These are phyloP conservation scores for Protodeltote pygarga DNA, from an alignment of 2,888 invertebrate species.

Conservation along the genomic window DNA sequence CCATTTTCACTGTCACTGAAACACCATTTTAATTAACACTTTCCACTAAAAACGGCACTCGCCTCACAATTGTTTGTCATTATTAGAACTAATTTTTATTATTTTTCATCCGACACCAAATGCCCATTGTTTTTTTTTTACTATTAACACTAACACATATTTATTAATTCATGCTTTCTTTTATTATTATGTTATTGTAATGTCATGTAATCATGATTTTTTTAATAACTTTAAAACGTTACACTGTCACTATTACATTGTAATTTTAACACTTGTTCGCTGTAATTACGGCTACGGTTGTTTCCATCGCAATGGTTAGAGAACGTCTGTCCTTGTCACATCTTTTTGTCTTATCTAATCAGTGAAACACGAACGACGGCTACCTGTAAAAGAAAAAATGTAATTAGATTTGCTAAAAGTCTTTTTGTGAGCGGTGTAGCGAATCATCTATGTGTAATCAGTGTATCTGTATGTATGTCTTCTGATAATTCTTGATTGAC, in stretches of 20 bases:
- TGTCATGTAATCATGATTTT: conserved; percentile 33
- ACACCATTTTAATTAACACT: conserved; percentile 39
- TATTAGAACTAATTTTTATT: conserved; percentile 12
- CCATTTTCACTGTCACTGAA: conserved; percentile 83
- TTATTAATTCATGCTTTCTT: conserved; percentile 14
- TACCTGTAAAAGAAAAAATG: conserved; percentile 52
- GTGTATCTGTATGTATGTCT: too few species aligned
- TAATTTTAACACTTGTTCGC: conserved; percentile 8
- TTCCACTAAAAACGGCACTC: conserved; percentile 19
- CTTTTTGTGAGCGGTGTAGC: conserved; percentile 6
- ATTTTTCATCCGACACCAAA: too few species aligned
- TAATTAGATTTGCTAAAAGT: conserved; percentile 35
- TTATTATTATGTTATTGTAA: too few species aligned
- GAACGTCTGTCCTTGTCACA: conserved; percentile 42
- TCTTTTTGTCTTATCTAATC: conserved; percentile 52
- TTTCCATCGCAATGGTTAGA: conserved; percentile 19
- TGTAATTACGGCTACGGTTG: conserved; percentile 13
- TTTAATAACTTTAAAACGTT: conserved; percentile 4
- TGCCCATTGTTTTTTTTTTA: too few species aligned
- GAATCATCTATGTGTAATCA: too few species aligned
- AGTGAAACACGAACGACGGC: conserved; percentile 22
- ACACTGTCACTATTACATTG: conserved; percentile 5
- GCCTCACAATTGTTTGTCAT: conserved; percentile 24
- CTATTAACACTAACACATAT: conserved; percentile 20
- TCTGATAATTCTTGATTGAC: too few species aligned